Evolutionary conservation across 2,888 invertebrate species (phyloP).

Genomic region (Campaea margaritaria): DNA sequence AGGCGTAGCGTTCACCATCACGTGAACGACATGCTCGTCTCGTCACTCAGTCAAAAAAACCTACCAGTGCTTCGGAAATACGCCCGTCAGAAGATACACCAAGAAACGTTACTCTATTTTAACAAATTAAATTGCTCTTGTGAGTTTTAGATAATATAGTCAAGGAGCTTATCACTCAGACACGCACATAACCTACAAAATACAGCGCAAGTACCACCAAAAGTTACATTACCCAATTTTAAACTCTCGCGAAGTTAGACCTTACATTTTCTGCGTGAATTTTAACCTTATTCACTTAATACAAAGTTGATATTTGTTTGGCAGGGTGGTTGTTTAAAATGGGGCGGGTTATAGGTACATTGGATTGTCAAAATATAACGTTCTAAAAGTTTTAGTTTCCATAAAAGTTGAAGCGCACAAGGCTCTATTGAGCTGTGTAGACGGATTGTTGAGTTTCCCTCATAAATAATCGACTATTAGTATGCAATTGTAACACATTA

Average conservation of each 20-base stretch:
- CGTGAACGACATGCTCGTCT: no score
- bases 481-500: no score
- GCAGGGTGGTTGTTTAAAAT: slow-evolving; percentile 12
- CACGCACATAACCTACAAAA: slow-evolving; percentile 20
- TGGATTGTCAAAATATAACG: slow-evolving; percentile 26
- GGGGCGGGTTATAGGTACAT: slow-evolving; percentile 9
- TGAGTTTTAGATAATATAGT: neutral
- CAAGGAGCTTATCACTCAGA: slow-evolving; percentile 24
- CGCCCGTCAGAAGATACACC: no score
- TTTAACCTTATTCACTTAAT: slow-evolving; percentile 6
- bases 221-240: slow-evolving; percentile 70
- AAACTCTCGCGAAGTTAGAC: slow-evolving; percentile 48
- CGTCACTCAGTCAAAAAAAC: no score
- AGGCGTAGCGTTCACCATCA: no score
- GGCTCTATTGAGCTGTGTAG: neutral
- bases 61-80: no score
- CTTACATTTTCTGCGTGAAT: neutral
- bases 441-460: neutral
- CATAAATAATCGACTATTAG: no score
- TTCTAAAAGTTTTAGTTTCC: slow-evolving; percentile 32
- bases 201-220: slow-evolving; percentile 49
- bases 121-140: no score
- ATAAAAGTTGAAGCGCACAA: slow-evolving; percentile 13
- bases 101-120: no score
- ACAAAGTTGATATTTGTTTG: slow-evolving; percentile 11